Evolutionary conservation across 2,113 vertebrate species (phyloP), one percentile per base, ranked within the genome.

Genomic region (Neotragus pygmaeus): DNA sequence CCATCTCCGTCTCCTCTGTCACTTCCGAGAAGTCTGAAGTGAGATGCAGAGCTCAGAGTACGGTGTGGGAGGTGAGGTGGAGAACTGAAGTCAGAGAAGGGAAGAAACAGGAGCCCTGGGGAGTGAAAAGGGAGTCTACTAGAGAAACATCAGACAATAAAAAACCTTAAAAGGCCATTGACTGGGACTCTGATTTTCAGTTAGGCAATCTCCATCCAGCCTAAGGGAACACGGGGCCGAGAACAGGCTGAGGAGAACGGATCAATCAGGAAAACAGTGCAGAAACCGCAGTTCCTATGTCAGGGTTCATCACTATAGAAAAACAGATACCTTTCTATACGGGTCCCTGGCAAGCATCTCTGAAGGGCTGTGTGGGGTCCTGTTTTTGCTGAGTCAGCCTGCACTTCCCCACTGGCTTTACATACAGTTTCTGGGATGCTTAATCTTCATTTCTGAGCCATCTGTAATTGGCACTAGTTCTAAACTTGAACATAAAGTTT

Each of bases 381-480:
- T 2, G 11, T 45, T 81, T 73, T 39, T 36, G 77, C 64, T 2
- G 4, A 66, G 64, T n/a, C 89, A 57, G 10, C 8, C 49, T 19
- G 28, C 45, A 30, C 3, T 39, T 80, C 28, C 66, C 66, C 57
- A 14, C 3, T 15, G 64, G 82, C 55, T 75, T 73, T 84, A 49
- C 13, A 23, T 12, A 25, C n/a, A 39, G 27, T 64, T 82, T 96
- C 91, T 25, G 77, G 55, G 66, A 73, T 27, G 86, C 62, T 84
- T 45, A 60, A 81, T 86, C 93, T 89, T 88, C 77, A 83, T 97
- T 93, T 93, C 88, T 62, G 57, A 94, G 94, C 86, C 77, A 83
- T 95, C 57, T 6, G 4, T 92, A 97, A 97, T 93, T 96, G 96
- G 89, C 49, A 88, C 58, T 15, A 55, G 91, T 70, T 94, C 92